Conservation (phyloP, 2,113 vertebrate genomes). For the Leucopsar rothschildi region DNA sequence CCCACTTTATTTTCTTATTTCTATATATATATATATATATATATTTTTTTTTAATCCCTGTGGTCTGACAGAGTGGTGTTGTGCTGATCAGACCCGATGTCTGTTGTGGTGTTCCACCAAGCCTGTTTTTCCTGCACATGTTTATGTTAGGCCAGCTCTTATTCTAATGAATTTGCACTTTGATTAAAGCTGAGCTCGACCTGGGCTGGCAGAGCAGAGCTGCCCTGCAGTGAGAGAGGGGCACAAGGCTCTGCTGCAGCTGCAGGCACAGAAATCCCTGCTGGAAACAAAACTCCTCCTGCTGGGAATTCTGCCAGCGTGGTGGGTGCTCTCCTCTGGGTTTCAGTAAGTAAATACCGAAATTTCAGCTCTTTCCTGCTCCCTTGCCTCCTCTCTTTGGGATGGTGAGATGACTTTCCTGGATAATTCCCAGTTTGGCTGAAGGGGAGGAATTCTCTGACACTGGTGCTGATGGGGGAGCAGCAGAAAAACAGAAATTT, state of each 20-base stretch:
- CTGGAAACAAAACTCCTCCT: slow-evolving; percentile 11
- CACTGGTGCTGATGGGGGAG: background rate
- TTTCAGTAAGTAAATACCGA: slow-evolving; percentile 38
- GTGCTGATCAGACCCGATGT: background rate
- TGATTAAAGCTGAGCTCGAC: slow-evolving; percentile 1
- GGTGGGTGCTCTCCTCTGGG: background rate
- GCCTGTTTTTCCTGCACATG: slow-evolving; percentile 54
- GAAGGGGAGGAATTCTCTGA: background rate
- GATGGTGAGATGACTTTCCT: background rate
- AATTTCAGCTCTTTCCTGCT: background rate
- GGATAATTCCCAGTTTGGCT: background rate
- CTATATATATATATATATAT: no score
- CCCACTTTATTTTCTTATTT: no score
- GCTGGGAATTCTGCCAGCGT: background rate
- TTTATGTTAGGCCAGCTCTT: slow-evolving; percentile 8
- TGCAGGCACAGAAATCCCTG: background rate
- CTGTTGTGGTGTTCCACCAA: background rate
- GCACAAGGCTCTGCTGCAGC: background rate
- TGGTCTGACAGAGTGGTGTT: background rate
- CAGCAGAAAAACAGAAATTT: background rate
- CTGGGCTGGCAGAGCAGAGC: background rate
- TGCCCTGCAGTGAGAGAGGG: background rate
- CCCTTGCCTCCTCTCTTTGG: background rate
- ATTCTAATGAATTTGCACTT: slow-evolving; percentile 25
- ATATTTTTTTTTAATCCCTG: background rate